Percentiles rank a stretch among this genome's conserved stretches.
These are phyloP conservation scores for Coecobrya sp. DNA, from an alignment of 2,888 invertebrate genomes.

Conservation along the genomic window DNA sequence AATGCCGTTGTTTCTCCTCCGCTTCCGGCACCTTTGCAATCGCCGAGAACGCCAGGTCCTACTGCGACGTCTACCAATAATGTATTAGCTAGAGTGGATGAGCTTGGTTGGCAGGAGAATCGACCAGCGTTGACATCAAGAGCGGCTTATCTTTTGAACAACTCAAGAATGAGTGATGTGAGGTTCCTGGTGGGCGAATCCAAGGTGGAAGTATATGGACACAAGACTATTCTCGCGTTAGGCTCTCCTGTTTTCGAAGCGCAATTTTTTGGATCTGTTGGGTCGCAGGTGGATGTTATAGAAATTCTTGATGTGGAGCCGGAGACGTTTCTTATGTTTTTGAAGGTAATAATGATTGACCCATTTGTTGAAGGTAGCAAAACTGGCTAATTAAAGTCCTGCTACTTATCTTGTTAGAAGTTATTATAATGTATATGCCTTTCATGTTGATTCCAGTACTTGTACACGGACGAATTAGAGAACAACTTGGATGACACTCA, in stretches of 20 bases:
- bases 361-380: too few species aligned
- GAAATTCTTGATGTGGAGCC: too few species aligned
- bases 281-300: too few species aligned
- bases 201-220: constrained; percentile 92
- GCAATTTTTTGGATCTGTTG: constrained; percentile 94
- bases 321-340: constrained; percentile 92
- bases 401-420: too few species aligned
- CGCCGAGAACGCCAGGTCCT: constrained; percentile 44
- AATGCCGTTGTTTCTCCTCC: not conserved
- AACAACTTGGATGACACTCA: constrained; percentile 91
- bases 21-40: constrained; percentile 49
- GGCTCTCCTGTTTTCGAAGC: constrained; percentile 96
- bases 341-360: constrained; percentile 88
- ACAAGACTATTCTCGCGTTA: constrained; percentile 93
- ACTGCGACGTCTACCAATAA: not conserved
- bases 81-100: constrained; percentile 53
- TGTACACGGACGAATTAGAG: constrained; percentile 94
- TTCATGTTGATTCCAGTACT: constrained; percentile 88
- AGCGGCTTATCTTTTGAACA: constrained; percentile 91
- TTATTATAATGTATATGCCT: too few species aligned
- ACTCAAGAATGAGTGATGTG: constrained; percentile 91
- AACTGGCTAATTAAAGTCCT: too few species aligned
- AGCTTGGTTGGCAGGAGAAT: constrained; percentile 89
- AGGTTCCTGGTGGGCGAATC: constrained; percentile 93
- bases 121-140: constrained; percentile 93